Evolutionary conservation across 2,888 invertebrate genomes (phyloP), one percentile per base, ranked within the genome.

Genomic region (Mamestra brassicae): DNA sequence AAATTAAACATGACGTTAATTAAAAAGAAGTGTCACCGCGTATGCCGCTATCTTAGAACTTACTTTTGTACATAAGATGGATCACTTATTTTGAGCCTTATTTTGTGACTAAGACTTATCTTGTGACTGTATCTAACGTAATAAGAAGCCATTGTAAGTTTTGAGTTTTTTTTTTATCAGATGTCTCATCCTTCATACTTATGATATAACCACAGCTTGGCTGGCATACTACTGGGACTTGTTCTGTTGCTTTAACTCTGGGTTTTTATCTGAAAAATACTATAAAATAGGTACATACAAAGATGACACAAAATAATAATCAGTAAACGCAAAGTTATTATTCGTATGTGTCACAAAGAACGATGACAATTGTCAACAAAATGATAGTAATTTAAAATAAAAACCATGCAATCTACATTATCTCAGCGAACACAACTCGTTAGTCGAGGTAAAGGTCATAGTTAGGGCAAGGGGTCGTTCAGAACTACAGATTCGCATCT

Each of bases 381-480:
- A 84, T 74, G 38, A 69, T 63, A n/a, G 69, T 34, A 26, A 66
- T 80, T 79, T 71, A 10, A 54, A 66, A 74, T 69, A 69, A 80
- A 75, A 69, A 82, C 64, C 26, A 7, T 4, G n/a, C 42, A 71
- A 71, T 50, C 60, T 76, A 55, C 63, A 58, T 67, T 42, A 69
- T 66, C 10, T 55, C n/a, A 3, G 17, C 57, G 58, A 69, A 63
- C 50, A 70, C 17, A 3, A 71, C 67, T 83, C n/a, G 64, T 80
- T 66, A 55, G 17, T 66, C 69, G 84, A 75, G 76, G 81, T 72
- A 36, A 63, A 80, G 81, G 80, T 79, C 42, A 74, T 8, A 10
- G 36, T 47, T n/a, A 77, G 69, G 86, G 65, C 81, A 72, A 80
- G 58, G 76, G 84, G 76, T 85, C 84, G 42, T 65, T 62, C 34